Evolutionary conservation across 2,113 vertebrate species (phyloP).

Genomic region (Toxotes chatareus): DNA sequence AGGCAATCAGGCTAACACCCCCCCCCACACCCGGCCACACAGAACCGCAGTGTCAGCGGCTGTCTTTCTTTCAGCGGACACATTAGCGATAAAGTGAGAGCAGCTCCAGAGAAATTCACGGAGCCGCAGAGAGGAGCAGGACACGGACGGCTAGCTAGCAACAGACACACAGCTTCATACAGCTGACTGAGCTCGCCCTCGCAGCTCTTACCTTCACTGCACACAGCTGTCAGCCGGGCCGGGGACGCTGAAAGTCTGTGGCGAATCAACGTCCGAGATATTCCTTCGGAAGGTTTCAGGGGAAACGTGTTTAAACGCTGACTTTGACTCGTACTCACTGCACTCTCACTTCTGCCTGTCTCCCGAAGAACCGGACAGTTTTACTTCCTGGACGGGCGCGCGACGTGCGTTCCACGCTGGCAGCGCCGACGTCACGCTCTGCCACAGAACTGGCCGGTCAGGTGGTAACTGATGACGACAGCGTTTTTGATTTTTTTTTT

Average conservation of each 20-base stretch:
- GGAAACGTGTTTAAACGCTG: not conserved
- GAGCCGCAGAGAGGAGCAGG: not conserved
- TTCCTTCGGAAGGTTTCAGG: not conserved
- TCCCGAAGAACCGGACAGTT: conserved; percentile 34
- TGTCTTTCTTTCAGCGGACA: not conserved
- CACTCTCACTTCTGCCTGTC: not conserved
- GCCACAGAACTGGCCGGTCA: not conserved
- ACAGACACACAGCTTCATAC: not conserved
- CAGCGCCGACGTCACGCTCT: conserved; percentile 65
- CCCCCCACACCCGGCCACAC: no score
- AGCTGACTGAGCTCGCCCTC: not conserved
- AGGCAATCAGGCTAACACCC: not conserved
- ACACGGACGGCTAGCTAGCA: not conserved
- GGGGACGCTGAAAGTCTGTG: no score
- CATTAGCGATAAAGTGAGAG: not conserved
- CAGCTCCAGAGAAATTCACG: not conserved
- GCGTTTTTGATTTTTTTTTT: not conserved
- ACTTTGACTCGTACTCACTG: conserved; percentile 3
- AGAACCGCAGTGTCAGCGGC: not conserved
- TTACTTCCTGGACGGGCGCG: conserved; percentile 67
- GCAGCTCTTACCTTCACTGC: conserved; percentile 36
- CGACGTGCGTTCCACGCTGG: conserved; percentile 78
- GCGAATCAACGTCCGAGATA: no score
- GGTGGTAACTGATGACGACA: not conserved
- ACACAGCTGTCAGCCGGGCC: not conserved